phyloP scores from a whole-genome alignment of 2,888 invertebrate species.

The Trichopoda pennipes region DNA sequence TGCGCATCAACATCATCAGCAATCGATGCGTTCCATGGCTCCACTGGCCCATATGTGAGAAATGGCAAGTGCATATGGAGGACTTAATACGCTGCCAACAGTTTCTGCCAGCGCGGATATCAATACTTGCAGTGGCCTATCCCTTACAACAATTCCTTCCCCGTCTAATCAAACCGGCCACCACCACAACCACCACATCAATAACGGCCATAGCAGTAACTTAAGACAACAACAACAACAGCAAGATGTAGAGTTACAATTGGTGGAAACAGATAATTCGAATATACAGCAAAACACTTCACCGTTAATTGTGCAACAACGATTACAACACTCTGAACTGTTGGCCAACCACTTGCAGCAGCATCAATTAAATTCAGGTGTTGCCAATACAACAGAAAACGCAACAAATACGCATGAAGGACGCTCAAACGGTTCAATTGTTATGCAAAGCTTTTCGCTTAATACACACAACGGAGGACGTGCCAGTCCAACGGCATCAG shows the following conservation, averaged over 20 bases:
- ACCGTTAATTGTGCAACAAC: slow-evolving; percentile 57
- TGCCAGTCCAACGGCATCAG: slow-evolving; percentile 78
- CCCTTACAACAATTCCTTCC: slow-evolving; percentile 54
- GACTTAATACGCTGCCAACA: slow-evolving; percentile 72
- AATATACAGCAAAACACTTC: slow-evolving; percentile 49
- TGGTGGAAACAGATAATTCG: slow-evolving; percentile 55
- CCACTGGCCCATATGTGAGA: slow-evolving; percentile 82
- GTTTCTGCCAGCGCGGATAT: slow-evolving; percentile 66
- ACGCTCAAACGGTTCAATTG: slow-evolving; percentile 38
- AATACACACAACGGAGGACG: slow-evolving; percentile 74
- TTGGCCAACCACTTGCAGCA: slow-evolving; percentile 49
- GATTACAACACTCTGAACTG: slow-evolving; percentile 66
- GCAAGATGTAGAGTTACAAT: slow-evolving; percentile 58
- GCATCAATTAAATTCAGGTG: slow-evolving; percentile 67
- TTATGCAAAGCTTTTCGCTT: slow-evolving; percentile 66
- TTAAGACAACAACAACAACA: no score
- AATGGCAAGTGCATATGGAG: slow-evolving; percentile 80
- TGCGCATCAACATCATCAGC: slow-evolving; percentile 80
- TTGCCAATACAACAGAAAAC: slow-evolving; percentile 51
- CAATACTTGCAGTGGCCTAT: slow-evolving; percentile 61
- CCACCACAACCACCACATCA: slow-evolving; percentile 62
- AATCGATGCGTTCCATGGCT: slow-evolving; percentile 81
- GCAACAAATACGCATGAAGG: slow-evolving; percentile 67
- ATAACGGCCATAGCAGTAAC: slow-evolving; percentile 44
- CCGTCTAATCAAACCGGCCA: slow-evolving; percentile 48